Conservation (phyloP, 2,797 vertebrate genomes). For the Somateria mollissima region DNA sequence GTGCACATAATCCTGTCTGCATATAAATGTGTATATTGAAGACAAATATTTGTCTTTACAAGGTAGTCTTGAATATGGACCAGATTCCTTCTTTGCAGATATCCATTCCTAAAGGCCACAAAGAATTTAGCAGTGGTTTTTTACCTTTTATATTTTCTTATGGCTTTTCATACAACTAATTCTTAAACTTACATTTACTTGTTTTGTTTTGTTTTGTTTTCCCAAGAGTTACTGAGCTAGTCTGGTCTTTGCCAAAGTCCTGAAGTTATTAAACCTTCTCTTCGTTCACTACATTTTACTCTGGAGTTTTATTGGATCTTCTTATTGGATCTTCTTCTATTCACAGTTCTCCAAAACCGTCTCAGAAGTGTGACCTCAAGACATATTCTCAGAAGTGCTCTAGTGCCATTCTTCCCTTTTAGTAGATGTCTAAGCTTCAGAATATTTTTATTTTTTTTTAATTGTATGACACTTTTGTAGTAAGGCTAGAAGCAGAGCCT, state of each 20-base stretch:
- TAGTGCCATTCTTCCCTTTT: not conserved
- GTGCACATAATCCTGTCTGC: not conserved
- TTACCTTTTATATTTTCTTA: not conserved
- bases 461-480: not conserved
- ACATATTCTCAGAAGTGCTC: not conserved
- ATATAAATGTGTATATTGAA: not conserved
- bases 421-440: not conserved
- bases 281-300: not conserved
- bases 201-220: not conserved
- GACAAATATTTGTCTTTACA: constrained; percentile 52
- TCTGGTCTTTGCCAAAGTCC: not conserved
- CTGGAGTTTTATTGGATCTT: not conserved
- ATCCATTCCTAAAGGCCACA: not conserved
- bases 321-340: not conserved
- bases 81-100: constrained; percentile 20
- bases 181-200: not conserved
- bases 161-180: not conserved
- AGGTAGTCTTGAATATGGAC: constrained; percentile 12
- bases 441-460: not conserved
- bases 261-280: not conserved
- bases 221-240: not conserved
- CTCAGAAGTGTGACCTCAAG: not conserved
- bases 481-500: not conserved
- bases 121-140: not conserved
- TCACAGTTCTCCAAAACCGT: not conserved